These are phyloP conservation scores for Drosophila lacicola DNA, from an alignment of 2,888 invertebrate genomes.

Conservation along the genomic window DNA sequence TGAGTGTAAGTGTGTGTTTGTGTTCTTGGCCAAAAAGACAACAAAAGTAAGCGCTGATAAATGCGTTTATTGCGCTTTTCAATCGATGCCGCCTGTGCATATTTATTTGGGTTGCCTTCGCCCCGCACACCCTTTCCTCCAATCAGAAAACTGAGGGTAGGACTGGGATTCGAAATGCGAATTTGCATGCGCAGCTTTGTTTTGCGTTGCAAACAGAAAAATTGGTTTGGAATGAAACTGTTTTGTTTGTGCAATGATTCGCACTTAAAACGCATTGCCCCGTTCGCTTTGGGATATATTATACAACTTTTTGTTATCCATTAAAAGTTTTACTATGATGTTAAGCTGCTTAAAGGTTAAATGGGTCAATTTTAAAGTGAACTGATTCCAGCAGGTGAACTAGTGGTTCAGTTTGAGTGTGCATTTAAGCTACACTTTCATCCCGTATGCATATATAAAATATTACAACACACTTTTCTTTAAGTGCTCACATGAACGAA, in stretches of 20 bases:
- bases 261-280: not conserved
- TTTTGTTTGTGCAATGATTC: constrained; percentile 2
- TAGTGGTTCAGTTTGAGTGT: not conserved
- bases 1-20: constrained; percentile 3
- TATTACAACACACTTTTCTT: too few species aligned
- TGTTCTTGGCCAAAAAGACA: constrained; percentile 44
- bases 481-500: not conserved
- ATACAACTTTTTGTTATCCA: not conserved
- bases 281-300: too few species aligned
- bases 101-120: constrained; percentile 41
- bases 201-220: constrained; percentile 7
- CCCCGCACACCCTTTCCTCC: not conserved
- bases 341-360: not conserved
- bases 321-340: not conserved
- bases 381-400: not conserved
- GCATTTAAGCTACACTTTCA: too few species aligned
- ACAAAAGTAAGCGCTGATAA: constrained; percentile 58
- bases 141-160: not conserved
- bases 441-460: too few species aligned
- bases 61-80: constrained; percentile 76
- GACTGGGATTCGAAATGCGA: constrained; percentile 2
- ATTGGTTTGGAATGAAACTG: constrained; percentile 3
- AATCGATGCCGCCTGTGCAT: constrained; percentile 49
- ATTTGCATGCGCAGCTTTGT: constrained; percentile 15
- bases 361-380: not conserved